Percentiles rank a stretch among this genome's conserved stretches.
phyloP scores from a whole-genome alignment of 1,140 invertebrate genomes.

The Marisa cornuarietis region DNA sequence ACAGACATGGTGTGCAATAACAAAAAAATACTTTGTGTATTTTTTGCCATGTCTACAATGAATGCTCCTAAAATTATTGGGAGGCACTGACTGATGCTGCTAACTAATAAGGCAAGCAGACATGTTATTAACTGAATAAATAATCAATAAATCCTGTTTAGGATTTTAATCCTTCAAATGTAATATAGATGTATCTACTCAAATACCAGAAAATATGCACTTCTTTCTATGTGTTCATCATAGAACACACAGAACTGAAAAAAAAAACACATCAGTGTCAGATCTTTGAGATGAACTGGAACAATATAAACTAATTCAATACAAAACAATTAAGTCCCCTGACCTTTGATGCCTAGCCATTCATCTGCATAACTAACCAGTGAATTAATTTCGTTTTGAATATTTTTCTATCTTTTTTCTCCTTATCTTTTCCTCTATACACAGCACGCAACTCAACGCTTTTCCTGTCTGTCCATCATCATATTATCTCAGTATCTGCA shows the following conservation, averaged over 20 bases:
- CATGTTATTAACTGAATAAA: too few species aligned
- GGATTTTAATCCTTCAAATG: too few species aligned
- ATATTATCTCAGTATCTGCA: not conserved
- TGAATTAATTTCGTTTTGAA: not conserved
- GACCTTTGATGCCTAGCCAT: not conserved
- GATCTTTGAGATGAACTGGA: not conserved
- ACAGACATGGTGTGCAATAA: too few species aligned
- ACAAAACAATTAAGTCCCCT: not conserved
- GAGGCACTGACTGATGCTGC: too few species aligned
- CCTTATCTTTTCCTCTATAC: not conserved
- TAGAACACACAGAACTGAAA: not conserved
- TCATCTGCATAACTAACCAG: not conserved
- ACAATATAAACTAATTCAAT: not conserved
- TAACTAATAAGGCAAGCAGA: too few species aligned
- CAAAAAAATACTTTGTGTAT: too few species aligned
- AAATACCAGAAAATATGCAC: not conserved
- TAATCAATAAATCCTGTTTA: too few species aligned
- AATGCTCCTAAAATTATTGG: too few species aligned
- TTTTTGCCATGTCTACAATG: too few species aligned
- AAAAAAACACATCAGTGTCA: not conserved
- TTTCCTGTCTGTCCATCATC: not conserved
- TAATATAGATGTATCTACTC: not conserved
- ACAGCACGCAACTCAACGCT: not conserved
- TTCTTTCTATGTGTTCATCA: not conserved
- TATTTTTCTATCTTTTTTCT: not conserved